Evolutionary conservation across 2,797 vertebrate species (phyloP), one percentile per base, ranked within the genome.

Genomic region (Xenops minutus): DNA sequence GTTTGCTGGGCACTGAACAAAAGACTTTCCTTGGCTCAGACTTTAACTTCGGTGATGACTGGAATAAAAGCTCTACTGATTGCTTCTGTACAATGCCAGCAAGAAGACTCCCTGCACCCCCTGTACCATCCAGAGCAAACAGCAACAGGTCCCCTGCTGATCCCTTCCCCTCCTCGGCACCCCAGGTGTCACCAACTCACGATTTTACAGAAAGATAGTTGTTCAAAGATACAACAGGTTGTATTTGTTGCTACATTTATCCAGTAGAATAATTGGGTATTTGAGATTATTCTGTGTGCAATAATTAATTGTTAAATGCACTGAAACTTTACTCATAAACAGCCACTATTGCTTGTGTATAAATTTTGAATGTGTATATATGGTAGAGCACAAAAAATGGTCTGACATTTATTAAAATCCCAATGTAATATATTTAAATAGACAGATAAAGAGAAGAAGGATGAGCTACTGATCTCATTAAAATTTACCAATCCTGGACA

Each of bases 121-220:
- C 98, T 8, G 49, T 98, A 84, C 97, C 98, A 61, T 95, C 96
- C 49, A 98, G 98, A 97, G 97, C 98, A 96, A 92, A 94, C 94
- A 98, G 96, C 95, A 93, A 90, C 92, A 96, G 89, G 51, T 84
- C 83, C 69, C 83, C 89, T 1, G 10, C 80, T 43, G 89, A 95
- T 37, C 98, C 98, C 86, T 97, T 97, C 51, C 75, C 96, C 82
- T 97, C 97, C 11, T 92, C 73, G 51, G 94, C 96, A 78, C 92
- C 98, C 73, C 95, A 97, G 94, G 93, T 95, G 95, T 97, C 98
- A 56, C 97, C 98, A 77, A 81, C 95, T 4, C 97, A 96, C 78
- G 97, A 99, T 95, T 98, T 98, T 36, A 99, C 98, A 34, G 98
- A 99, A 96, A 98, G 98, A 97, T 98, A 96, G 92, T 41, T 52